A percentile compares a stretch with the other conserved stretches of the same genome.
Conservation (phyloP, 2,888 invertebrate genomes). For the Trichacis sp. region DNA sequence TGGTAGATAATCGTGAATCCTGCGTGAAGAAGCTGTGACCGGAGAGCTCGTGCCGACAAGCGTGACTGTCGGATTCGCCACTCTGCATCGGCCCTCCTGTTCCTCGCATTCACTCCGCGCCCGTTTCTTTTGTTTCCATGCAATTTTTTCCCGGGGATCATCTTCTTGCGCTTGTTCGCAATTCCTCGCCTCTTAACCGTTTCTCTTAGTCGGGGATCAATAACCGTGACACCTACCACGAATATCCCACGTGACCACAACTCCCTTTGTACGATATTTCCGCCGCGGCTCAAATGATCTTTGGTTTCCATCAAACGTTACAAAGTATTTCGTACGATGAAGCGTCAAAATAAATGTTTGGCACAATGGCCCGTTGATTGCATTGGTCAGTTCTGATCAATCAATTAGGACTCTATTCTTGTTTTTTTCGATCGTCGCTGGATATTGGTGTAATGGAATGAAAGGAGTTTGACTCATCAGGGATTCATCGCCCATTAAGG, state of each 20-base stretch:
- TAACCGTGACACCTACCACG: conserved; percentile 24
- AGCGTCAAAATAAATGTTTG: conserved; percentile 12
- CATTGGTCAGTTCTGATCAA: conserved; percentile 1
- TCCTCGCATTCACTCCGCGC: conserved; percentile 37
- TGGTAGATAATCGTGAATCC: conserved; percentile 59
- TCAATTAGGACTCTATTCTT: conserved; percentile 26
- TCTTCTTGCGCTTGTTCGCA: conserved; percentile 24
- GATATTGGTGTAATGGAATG: conserved; percentile 47
- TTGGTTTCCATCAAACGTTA: no score
- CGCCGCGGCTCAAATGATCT: conserved; percentile 11
- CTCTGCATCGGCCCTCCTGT: conserved; percentile 38
- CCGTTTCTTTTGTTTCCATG: conserved; percentile 41
- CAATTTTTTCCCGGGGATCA: conserved; percentile 17
- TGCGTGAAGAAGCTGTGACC: conserved; percentile 61
- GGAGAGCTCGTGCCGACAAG: conserved; percentile 65
- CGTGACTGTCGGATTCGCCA: conserved; percentile 54
- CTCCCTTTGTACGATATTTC: conserved; percentile 31
- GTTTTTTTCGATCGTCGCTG: conserved; percentile 23
- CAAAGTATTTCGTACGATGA: conserved; percentile 1
- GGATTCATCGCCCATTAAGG: conserved; percentile 49
- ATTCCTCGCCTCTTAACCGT: conserved; percentile 1
- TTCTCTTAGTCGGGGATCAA: neutral
- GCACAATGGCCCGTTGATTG: no score
- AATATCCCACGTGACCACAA: conserved; percentile 46
- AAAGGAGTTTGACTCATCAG: conserved; percentile 32